Base-by-base conservation (phyloP, 2,888 invertebrate genomes). In the Tethea ocularis region DNA sequence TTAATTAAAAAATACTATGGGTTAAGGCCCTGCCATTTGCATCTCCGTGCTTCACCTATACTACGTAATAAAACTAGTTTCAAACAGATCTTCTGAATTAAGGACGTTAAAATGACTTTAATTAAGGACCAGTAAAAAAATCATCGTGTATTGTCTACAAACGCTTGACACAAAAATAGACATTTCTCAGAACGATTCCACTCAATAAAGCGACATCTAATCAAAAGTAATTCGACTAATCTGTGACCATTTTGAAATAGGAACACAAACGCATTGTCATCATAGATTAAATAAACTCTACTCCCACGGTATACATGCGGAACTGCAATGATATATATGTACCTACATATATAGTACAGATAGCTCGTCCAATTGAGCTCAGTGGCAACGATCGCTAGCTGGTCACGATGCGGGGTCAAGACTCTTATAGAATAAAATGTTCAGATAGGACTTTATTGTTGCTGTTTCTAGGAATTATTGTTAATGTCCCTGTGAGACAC, bases 371-470 rank as follows among this genome's bases (percentile, higher is more conserved):
- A 88, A 89, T 89, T 89, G 87, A 85, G 84, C 82, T 80, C 87
- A 81, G 89, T 89, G 86, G 87, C 91, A 91, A 91, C 82, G 91
- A 77, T 90, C 91, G 85, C 82, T 69, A 64, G 71, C 78, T 86
- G 88, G 88, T 88, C 90, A 90, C 88, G 91, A 86, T 79, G 76
- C 62, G 88, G 84, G 91, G 91, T 91, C 91, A 91, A 89, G 83
- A 86, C 71, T 84, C 82, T 69, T 85, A 84, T 61, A 86, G 90
- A 91, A 54, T 76, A 81, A 51, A 22, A 11, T 33, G 57, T 59
- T 38, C 53, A 71, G 70, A 70, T 8, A 59, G 8, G 58, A 6
- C 57, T 46, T 20, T 10, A 20, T 1, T 46, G 17, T 10, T n/a
- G 7, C 20, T 46, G 7, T 46, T 46, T 46, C 20, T 46, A 20